A percentile compares a stretch with the other conserved stretches of the same genome.
Conservation (phyloP, 2,888 invertebrate genomes). For the Lepas anatifera region DNA sequence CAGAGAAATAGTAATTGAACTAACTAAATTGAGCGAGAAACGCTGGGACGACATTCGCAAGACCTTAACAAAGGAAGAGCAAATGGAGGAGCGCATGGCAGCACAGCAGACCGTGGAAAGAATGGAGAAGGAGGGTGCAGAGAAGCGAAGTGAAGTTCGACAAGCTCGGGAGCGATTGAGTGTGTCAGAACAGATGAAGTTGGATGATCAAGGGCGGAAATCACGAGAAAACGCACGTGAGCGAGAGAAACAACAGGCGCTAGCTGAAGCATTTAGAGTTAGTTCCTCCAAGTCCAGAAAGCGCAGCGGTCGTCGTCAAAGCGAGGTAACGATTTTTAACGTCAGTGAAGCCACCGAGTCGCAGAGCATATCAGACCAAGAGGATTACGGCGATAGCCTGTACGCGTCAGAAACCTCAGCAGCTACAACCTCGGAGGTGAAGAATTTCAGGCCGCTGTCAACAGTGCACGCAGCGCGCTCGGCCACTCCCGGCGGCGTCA, state of each 20-base stretch:
- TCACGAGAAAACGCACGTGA: conserved; percentile 51
- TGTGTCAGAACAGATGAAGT: conserved; percentile 46
- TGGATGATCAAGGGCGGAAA: conserved; percentile 45
- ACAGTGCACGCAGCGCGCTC: not conserved
- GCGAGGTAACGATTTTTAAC: not conserved
- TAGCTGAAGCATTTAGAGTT: conserved; percentile 39
- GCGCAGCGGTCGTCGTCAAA: not conserved
- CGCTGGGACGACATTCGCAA: not conserved
- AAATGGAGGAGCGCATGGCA: not conserved
- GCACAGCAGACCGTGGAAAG: not conserved
- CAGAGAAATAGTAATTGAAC: conserved; percentile 49
- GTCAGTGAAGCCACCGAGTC: conserved; percentile 28
- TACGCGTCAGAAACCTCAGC: not conserved
- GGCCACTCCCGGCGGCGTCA: conserved; percentile 27
- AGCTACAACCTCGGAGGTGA: not conserved
- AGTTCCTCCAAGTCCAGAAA: conserved; percentile 34
- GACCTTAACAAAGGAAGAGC: not conserved
- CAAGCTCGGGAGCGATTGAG: conserved; percentile 45
- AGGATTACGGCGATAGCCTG: not conserved
- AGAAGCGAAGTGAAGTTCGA: conserved; percentile 7
- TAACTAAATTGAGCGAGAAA: conserved; percentile 44
- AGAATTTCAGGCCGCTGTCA: not conserved
- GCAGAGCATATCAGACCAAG: not conserved
- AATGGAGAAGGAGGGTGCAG: not conserved
- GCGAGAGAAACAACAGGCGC: conserved; percentile 47